phyloP scores from a whole-genome alignment of 2,888 invertebrate genomes.

The Candidula unifasciata region DNA sequence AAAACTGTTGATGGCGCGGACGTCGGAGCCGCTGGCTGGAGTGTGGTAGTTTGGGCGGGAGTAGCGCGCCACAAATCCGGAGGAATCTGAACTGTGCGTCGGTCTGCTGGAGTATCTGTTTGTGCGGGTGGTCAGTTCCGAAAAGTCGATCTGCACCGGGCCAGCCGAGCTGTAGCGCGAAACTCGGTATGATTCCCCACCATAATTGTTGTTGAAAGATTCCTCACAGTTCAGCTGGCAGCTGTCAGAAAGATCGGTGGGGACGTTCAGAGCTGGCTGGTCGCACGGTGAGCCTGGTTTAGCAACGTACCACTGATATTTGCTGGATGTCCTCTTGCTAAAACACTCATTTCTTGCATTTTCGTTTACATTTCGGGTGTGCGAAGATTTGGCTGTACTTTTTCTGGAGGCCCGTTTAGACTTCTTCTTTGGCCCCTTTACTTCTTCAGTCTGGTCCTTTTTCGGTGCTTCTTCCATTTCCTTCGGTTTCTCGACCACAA shows the following conservation, averaged over 20 bases:
- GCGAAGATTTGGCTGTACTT: background rate
- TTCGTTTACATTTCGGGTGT: background rate
- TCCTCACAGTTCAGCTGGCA: background rate
- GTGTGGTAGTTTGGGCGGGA: background rate
- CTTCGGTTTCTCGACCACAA: background rate
- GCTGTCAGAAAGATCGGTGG: background rate
- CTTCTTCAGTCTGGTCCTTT: background rate
- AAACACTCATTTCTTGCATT: background rate
- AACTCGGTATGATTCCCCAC: background rate
- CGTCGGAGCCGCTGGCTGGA: background rate
- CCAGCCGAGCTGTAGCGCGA: background rate
- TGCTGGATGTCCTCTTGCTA: background rate
- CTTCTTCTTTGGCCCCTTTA: background rate
- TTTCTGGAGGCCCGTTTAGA: background rate
- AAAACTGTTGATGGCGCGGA: background rate
- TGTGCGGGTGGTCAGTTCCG: background rate
- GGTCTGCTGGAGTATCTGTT: background rate
- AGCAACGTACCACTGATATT: background rate
- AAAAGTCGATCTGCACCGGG: constrained; percentile 24
- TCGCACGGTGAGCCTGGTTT: background rate
- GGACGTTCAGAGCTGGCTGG: background rate
- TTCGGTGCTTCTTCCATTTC: background rate
- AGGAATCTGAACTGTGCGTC: background rate
- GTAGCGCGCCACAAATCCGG: background rate
- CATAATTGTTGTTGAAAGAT: constrained; percentile 32